Evolutionary conservation across 2,888 invertebrate species (phyloP).

Genomic region (Agriotes lineatus): DNA sequence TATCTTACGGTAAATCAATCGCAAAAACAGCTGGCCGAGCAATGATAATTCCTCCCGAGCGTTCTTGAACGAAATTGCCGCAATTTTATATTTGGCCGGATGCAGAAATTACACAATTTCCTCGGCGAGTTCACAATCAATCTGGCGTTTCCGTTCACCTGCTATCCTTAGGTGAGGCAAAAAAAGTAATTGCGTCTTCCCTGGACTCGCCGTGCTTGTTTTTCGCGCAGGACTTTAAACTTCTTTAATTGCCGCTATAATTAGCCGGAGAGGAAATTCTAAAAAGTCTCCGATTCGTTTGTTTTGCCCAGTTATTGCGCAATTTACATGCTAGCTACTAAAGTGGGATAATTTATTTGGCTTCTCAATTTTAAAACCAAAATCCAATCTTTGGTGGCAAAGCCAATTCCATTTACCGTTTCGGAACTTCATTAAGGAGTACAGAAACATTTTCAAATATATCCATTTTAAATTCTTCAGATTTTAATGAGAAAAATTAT

Average conservation of each 20-base stretch:
- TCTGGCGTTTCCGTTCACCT: conserved; percentile 49
- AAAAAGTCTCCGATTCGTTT: too few relatives aligned
- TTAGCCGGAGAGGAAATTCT: not conserved
- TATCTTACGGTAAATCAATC: not conserved
- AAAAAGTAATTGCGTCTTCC: conserved; percentile 13
- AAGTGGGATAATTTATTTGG: too few relatives aligned
- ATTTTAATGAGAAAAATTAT: too few relatives aligned
- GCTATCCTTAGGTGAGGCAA: conserved; percentile 24
- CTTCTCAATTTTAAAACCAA: too few relatives aligned
- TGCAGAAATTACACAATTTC: conserved; percentile 43
- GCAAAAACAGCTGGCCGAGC: not conserved
- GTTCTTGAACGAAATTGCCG: conserved; percentile 34
- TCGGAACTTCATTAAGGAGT: too few relatives aligned
- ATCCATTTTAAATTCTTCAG: too few relatives aligned
- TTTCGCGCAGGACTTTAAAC: conserved; percentile 17
- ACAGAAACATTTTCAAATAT: too few relatives aligned
- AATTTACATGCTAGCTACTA: too few relatives aligned
- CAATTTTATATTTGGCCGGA: conserved; percentile 42
- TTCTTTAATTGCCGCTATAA: conserved; percentile 7
- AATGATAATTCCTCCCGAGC: not conserved
- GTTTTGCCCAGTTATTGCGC: too few relatives aligned
- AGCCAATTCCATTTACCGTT: too few relatives aligned
- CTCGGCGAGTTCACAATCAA: conserved; percentile 42
- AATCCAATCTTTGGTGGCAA: too few relatives aligned
- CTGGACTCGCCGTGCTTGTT: not conserved